A percentile compares a stretch with the other conserved stretches of the same genome.
Conservation (phyloP, 2,888 invertebrate genomes). For the Cephus pygmeus region DNA sequence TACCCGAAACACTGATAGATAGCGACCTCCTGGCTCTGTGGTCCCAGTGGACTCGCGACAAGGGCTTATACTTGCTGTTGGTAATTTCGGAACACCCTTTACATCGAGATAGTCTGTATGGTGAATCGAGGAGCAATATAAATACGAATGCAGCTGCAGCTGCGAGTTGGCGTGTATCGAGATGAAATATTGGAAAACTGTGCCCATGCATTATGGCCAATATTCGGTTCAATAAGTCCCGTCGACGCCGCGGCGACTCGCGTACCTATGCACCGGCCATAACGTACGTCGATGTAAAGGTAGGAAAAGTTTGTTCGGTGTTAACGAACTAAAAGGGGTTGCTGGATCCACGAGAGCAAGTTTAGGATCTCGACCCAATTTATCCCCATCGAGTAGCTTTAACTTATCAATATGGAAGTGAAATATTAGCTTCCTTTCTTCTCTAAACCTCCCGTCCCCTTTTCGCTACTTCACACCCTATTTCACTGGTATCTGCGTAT, state of each 20-base stretch:
- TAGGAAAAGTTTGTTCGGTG: background rate
- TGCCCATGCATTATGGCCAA: conserved; percentile 30
- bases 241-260: background rate
- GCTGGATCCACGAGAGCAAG: background rate
- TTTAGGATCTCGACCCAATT: background rate
- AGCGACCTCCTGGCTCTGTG: background rate
- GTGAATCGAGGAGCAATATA: background rate
- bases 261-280: background rate
- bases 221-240: conserved; percentile 30
- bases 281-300: background rate
- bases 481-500: background rate
- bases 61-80: background rate
- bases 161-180: conserved; percentile 19
- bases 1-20: background rate
- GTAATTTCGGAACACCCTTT: background rate
- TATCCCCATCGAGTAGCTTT: background rate
- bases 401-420: background rate
- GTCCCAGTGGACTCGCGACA: background rate
- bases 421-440: background rate
- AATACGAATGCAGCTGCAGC: conserved; percentile 19
- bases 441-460: background rate
- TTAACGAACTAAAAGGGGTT: background rate
- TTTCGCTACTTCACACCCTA: background rate
- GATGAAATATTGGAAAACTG: conserved; percentile 35
- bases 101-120: background rate